Evolutionary conservation across 2,888 invertebrate genomes (phyloP).

Genomic region (Julus scandinavius): DNA sequence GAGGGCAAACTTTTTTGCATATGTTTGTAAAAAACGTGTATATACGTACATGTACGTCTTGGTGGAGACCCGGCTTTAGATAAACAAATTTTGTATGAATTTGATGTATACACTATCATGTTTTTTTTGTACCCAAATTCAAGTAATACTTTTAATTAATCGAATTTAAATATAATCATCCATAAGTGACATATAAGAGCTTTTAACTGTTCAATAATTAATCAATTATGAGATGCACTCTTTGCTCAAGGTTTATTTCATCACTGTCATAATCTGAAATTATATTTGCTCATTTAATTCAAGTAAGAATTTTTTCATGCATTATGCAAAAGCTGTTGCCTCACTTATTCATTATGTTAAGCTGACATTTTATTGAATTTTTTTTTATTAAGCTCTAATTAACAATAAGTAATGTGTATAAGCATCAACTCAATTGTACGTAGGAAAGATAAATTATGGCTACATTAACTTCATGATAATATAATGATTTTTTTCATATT

Average conservation of each 20-base stretch:
- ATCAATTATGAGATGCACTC: background rate
- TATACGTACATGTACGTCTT: too few relatives aligned
- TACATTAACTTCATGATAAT: background rate
- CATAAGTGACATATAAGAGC: background rate
- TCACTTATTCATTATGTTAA: constrained; percentile 19
- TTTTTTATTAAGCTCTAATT: constrained; percentile 13
- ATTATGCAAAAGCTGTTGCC: constrained; percentile 2
- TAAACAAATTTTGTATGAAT: too few relatives aligned
- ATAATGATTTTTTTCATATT: background rate
- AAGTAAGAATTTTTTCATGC: constrained; percentile 24
- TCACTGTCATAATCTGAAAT: constrained; percentile 20
- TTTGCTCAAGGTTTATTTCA: constrained; percentile 11
- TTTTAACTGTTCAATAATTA: background rate
- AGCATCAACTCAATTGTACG: background rate
- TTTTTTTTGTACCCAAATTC: too few relatives aligned
- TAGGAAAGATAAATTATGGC: background rate
- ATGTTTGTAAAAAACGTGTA: too few relatives aligned
- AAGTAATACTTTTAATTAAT: too few relatives aligned
- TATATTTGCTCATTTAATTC: constrained; percentile 12
- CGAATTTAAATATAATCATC: background rate
- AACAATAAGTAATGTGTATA: background rate
- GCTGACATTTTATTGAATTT: constrained; percentile 5
- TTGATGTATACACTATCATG: too few relatives aligned
- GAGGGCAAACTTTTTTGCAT: too few relatives aligned
- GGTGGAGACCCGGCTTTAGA: too few relatives aligned